These are phyloP conservation scores for Epiperipatus broadwayi DNA, from an alignment of 2,888 invertebrate species.

Conservation along the genomic window DNA sequence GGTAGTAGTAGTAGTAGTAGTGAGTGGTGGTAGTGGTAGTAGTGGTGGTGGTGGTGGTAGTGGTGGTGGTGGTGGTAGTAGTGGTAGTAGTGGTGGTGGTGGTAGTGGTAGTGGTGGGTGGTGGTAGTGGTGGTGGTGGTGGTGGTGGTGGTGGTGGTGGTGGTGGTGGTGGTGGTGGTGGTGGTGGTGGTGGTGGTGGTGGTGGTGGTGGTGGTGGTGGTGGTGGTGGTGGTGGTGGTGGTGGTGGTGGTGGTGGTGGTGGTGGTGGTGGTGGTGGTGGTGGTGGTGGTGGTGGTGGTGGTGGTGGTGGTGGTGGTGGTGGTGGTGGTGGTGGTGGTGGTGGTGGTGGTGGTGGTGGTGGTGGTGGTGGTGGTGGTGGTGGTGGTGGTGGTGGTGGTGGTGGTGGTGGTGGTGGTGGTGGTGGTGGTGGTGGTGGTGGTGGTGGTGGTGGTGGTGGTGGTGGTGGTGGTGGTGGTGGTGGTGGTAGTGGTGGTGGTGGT, in stretches of 20 bases:
- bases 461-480: no score
- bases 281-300: not conserved
- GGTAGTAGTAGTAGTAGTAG: no score
- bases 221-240: not conserved
- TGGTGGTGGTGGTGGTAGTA: conserved; percentile 3
- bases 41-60: conserved; percentile 1
- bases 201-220: not conserved
- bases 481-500: no score
- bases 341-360: no score
- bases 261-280: conserved; percentile 1
- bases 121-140: not conserved
- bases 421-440: no score
- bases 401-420: no score
- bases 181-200: conserved; percentile 3
- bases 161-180: not conserved
- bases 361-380: no score
- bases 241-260: conserved; percentile 1
- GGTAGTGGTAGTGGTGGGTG: no score
- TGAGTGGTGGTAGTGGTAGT: no score
- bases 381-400: no score
- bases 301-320: conserved; percentile 1
- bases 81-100: conserved; percentile 3
- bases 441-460: no score
- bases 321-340: not conserved
- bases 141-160: conserved; percentile 1